Percentiles rank a stretch among this genome's conserved stretches.
Evolutionary conservation across 2,888 invertebrate species (phyloP).

Genomic region (Pristionchus arcanus): DNA sequence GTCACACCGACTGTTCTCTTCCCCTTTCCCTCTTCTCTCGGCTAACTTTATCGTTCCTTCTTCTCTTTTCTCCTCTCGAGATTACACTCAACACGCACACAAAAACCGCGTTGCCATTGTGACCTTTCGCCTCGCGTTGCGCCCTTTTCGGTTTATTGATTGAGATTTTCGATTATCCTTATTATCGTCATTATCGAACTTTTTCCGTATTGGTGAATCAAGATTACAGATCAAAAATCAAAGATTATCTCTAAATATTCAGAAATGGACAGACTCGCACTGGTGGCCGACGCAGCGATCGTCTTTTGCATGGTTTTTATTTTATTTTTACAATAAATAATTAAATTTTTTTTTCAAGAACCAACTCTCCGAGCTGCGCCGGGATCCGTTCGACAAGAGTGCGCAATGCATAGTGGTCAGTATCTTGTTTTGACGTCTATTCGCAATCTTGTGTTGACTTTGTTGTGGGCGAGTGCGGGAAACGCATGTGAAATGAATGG

Average conservation of each 20-base stretch:
- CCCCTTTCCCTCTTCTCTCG: constrained; percentile 16
- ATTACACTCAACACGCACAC: background rate
- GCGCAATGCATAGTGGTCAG: constrained; percentile 3
- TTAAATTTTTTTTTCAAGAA: background rate
- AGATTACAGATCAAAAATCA: too few relatives aligned
- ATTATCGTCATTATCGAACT: too few relatives aligned
- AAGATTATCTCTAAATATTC: background rate
- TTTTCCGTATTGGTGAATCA: too few relatives aligned
- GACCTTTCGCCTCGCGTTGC: background rate
- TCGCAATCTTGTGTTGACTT: background rate
- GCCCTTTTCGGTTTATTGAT: constrained; percentile 28
- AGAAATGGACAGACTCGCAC: background rate
- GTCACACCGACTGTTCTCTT: constrained; percentile 2
- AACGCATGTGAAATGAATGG: constrained; percentile 18
- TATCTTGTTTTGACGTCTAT: background rate
- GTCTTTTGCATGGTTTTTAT: background rate
- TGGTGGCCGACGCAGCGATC: background rate
- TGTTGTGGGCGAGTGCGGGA: background rate
- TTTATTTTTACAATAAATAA: background rate
- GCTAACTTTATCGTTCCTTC: constrained; percentile 34
- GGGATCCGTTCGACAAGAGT: constrained; percentile 34
- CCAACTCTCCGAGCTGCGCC: background rate
- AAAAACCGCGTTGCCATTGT: constrained; percentile 44
- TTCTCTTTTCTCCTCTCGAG: background rate
- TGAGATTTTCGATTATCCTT: background rate